Percentiles rank a stretch among this genome's conserved stretches.
Conservation (phyloP, 2,797 vertebrate species). For the Kryptolebias ocellatus region DNA sequence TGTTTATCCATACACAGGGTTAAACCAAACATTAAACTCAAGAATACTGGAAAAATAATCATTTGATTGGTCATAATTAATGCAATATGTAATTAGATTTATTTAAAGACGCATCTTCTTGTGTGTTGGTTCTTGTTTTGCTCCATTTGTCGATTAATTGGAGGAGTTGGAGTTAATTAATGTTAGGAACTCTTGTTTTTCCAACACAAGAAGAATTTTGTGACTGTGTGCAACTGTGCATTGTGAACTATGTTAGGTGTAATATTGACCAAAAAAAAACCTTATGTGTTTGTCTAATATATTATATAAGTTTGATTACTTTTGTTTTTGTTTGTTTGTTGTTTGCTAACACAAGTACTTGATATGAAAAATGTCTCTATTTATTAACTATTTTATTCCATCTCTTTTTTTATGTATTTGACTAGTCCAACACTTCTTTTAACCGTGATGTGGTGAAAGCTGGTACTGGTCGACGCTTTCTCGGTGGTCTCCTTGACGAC, state of each 20-base stretch:
- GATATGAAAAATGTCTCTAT: neutral
- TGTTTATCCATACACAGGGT: neutral
- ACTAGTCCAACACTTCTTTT: conserved; percentile 94
- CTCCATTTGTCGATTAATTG: neutral
- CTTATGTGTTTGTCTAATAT: no score
- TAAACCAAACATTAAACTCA: neutral
- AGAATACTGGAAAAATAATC: no score
- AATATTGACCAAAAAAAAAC: no score
- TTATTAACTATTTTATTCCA: neutral
- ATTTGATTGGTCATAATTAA: no score
- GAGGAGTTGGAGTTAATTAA: neutral
- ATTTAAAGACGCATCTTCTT: no score
- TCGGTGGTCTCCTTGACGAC: conserved; percentile 93
- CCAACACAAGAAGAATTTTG: no score
- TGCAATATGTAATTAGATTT: no score
- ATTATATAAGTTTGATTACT: no score
- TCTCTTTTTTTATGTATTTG: conserved; percentile 11
- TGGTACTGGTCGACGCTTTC: conserved; percentile 93
- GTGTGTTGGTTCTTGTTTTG: no score
- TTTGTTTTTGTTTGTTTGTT: neutral
- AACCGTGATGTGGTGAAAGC: conserved; percentile 96
- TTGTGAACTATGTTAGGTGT: no score
- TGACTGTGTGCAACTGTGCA: no score
- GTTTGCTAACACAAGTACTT: neutral
- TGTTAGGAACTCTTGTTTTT: neutral